phyloP scores from a whole-genome alignment of 2,797 vertebrate genomes.

The Pampus argenteus region DNA sequence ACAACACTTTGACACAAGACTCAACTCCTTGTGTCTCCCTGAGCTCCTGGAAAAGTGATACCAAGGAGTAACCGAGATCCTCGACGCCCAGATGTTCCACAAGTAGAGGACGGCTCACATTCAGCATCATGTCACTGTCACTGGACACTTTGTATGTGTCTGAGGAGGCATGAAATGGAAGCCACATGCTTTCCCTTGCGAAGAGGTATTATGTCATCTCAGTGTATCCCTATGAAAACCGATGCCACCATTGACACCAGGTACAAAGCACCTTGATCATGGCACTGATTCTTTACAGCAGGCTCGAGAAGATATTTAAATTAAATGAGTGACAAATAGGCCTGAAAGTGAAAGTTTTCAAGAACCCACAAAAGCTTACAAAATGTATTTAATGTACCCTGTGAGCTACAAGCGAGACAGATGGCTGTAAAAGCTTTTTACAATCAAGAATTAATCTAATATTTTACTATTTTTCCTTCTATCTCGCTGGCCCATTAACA shows the following conservation, averaged over 20 bases:
- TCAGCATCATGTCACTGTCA: conserved; percentile 60
- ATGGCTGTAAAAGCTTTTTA: too few relatives aligned
- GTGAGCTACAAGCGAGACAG: not conserved
- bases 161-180: conserved; percentile 59
- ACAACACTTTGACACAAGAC: conserved; percentile 45
- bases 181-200: conserved; percentile 52
- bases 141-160: conserved; percentile 50
- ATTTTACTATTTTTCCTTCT: not conserved
- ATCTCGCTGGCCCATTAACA: not conserved
- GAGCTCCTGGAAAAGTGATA: conserved; percentile 60
- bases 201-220: conserved; percentile 50
- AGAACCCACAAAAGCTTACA: not conserved
- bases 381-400: too few relatives aligned
- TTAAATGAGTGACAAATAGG: not conserved
- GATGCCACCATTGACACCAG: conserved; percentile 45
- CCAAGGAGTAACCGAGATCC: conserved; percentile 26
- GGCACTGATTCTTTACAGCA: conserved; percentile 55
- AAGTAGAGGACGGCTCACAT: conserved; percentile 36
- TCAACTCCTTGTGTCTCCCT: conserved; percentile 51
- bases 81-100: conserved; percentile 61
- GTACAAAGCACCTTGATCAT: conserved; percentile 38
- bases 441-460: not conserved
- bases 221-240: conserved; percentile 43
- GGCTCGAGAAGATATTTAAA: conserved; percentile 7
- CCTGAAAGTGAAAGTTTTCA: not conserved